These are phyloP conservation scores for Malacoraja senta DNA, from an alignment of 2,797 vertebrate species.

Conservation along the genomic window DNA sequence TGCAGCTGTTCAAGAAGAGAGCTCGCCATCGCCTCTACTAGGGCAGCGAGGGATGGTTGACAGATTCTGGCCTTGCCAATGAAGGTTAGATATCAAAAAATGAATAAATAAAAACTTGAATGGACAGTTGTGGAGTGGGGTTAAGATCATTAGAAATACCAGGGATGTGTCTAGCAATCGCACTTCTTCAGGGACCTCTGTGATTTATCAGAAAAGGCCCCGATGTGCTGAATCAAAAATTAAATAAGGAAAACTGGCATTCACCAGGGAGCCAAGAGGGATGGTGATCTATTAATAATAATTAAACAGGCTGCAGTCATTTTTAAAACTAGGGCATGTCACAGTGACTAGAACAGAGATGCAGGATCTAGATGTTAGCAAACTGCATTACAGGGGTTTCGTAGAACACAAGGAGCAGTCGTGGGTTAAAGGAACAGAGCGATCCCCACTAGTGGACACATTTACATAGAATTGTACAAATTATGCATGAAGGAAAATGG, in stretches of 20 bases:
- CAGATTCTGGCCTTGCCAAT: too few species aligned
- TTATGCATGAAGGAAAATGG: too few species aligned
- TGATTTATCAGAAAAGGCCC: not conserved
- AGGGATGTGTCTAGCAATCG: not conserved
- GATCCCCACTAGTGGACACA: not conserved
- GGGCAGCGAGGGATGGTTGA: too few species aligned
- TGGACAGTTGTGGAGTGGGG: not conserved
- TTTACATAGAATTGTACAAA: not conserved
- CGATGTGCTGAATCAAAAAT: not conserved
- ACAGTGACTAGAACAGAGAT: not conserved
- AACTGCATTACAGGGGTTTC: not conserved
- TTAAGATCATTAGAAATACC: not conserved
- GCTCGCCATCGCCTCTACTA: too few species aligned
- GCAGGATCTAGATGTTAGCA: not conserved
- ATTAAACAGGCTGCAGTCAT: not conserved
- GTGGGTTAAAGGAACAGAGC: not conserved
- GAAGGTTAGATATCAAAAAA: too few species aligned
- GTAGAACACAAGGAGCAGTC: not conserved
- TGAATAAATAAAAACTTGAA: too few species aligned
- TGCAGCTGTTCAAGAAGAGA: not conserved
- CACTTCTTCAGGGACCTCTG: not conserved
- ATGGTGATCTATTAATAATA: not conserved
- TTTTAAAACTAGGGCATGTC: not conserved
- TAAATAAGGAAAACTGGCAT: conserved; percentile 1
- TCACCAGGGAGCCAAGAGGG: not conserved